phyloP scores from a whole-genome alignment of 1,140 invertebrate species.

The Brachionus paranguensis region DNA sequence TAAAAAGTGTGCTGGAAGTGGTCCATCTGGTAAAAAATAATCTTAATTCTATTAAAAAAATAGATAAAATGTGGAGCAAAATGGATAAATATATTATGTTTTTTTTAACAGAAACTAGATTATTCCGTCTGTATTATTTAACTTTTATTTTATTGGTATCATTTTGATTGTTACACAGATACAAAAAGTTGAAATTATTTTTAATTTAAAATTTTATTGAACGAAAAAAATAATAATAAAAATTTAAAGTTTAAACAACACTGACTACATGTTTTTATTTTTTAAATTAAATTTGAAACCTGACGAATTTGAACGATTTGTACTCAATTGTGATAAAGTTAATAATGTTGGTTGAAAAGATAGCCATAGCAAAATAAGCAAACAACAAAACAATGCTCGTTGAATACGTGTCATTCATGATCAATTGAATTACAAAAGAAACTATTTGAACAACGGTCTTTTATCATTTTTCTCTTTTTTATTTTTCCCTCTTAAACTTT shows the following conservation, averaged over 20 bases:
- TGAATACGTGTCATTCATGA: background rate
- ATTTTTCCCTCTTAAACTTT: too few relatives aligned
- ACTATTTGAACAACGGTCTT: conserved; percentile 36
- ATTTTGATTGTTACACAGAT: too few relatives aligned
- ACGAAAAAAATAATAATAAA: background rate
- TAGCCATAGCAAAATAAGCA: conserved; percentile 26
- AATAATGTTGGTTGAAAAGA: conserved; percentile 12
- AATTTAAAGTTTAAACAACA: background rate
- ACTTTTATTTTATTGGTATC: too few relatives aligned
- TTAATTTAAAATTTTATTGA: background rate
- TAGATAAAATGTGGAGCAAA: too few relatives aligned
- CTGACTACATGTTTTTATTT: background rate
- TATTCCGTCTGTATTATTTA: too few relatives aligned
- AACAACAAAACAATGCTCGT: conserved; percentile 6
- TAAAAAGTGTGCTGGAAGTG: background rate
- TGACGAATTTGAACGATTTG: conserved; percentile 30
- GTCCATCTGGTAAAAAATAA: too few relatives aligned
- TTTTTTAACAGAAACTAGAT: too few relatives aligned
- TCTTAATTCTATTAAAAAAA: too few relatives aligned
- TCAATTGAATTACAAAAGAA: conserved; percentile 1
- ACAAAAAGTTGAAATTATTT: too few relatives aligned
- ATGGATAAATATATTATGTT: too few relatives aligned
- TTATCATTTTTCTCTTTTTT: too few relatives aligned
- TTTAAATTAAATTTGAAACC: conserved; percentile 16
- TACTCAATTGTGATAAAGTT: conserved; percentile 33